Conservation (phyloP, 2,888 invertebrate genomes). For the Thecocarcelia acutangulata region DNA sequence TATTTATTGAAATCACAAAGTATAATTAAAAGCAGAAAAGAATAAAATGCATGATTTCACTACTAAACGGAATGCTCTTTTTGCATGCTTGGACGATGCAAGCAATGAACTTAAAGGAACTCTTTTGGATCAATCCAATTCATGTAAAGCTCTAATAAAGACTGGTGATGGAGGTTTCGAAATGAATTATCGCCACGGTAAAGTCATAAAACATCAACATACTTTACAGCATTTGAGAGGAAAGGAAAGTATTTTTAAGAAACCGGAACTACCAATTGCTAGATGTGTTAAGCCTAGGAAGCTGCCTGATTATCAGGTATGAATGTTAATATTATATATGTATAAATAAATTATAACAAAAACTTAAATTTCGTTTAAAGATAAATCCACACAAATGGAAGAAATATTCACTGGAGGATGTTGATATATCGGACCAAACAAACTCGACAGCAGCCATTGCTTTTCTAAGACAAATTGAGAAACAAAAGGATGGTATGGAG, state of each 20-base stretch:
- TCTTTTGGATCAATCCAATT: conserved; percentile 77
- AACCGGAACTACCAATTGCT: conserved; percentile 85
- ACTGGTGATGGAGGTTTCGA: conserved; percentile 74
- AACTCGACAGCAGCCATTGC: conserved; percentile 90
- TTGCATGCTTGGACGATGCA: conserved; percentile 86
- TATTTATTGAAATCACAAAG: conserved; percentile 42
- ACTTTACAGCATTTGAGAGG: conserved; percentile 76
- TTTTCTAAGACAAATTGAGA: conserved; percentile 87
- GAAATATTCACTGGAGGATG: conserved; percentile 90
- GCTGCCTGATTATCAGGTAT: conserved; percentile 82
- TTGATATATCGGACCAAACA: conserved; percentile 90
- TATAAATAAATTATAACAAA: not conserved
- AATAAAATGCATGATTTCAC: conserved; percentile 81
- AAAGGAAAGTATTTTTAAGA: conserved; percentile 90
- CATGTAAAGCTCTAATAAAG: conserved; percentile 80
- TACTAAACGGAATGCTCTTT: conserved; percentile 86
- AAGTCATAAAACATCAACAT: conserved; percentile 60
- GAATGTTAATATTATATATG: not conserved
- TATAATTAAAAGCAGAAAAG: conserved; percentile 33
- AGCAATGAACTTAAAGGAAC: conserved; percentile 83
- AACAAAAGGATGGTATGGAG: conserved; percentile 79
- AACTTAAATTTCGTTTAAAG: conserved; percentile 76
- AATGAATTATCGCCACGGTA: conserved; percentile 70
- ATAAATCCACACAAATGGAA: conserved; percentile 91
- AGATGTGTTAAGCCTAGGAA: conserved; percentile 83